Conservation (phyloP, 2,888 invertebrate species). For the Napeogenes sylphis region DNA sequence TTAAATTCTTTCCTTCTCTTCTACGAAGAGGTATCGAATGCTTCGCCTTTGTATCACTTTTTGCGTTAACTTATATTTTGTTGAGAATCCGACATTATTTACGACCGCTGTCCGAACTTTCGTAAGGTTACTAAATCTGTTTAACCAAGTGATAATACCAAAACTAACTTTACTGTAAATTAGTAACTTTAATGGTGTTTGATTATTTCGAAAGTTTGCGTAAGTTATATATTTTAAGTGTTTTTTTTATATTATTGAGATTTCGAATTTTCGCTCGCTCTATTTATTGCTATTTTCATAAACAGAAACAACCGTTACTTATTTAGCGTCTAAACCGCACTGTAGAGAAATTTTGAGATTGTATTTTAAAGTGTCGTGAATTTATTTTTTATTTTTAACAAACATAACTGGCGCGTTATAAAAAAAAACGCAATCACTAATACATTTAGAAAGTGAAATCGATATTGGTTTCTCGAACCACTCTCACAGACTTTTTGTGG, state of each 20-base stretch:
- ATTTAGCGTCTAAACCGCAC: slow-evolving; percentile 42
- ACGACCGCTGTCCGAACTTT: slow-evolving; percentile 50
- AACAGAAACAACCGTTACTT: slow-evolving; percentile 36
- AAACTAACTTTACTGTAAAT: too few relatives aligned
- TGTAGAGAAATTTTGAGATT: slow-evolving; percentile 44
- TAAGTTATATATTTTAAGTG: too few relatives aligned
- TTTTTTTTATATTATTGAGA: background rate
- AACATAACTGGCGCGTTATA: slow-evolving; percentile 29
- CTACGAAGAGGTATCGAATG: slow-evolving; percentile 75
- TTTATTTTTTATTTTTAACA: slow-evolving; percentile 31
- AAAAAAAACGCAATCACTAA: slow-evolving; percentile 33
- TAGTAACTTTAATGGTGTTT: too few relatives aligned
- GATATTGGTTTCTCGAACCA: slow-evolving; percentile 37
- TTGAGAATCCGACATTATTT: slow-evolving; percentile 66
- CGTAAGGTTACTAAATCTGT: slow-evolving; percentile 46
- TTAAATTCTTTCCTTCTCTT: slow-evolving; percentile 74
- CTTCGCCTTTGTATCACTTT: slow-evolving; percentile 77
- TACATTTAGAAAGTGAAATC: slow-evolving; percentile 52
- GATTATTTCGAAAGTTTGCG: too few relatives aligned
- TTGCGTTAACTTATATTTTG: slow-evolving; percentile 64
- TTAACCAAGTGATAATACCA: slow-evolving; percentile 25
- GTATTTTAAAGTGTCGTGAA: slow-evolving; percentile 36
- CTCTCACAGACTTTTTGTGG: slow-evolving; percentile 48
- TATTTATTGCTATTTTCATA: slow-evolving; percentile 34
- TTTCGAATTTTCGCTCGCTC: background rate